These are phyloP conservation scores for Pseudomyrmex cubaensis DNA, from an alignment of 1,140 invertebrate genomes.

Conservation along the genomic window DNA sequence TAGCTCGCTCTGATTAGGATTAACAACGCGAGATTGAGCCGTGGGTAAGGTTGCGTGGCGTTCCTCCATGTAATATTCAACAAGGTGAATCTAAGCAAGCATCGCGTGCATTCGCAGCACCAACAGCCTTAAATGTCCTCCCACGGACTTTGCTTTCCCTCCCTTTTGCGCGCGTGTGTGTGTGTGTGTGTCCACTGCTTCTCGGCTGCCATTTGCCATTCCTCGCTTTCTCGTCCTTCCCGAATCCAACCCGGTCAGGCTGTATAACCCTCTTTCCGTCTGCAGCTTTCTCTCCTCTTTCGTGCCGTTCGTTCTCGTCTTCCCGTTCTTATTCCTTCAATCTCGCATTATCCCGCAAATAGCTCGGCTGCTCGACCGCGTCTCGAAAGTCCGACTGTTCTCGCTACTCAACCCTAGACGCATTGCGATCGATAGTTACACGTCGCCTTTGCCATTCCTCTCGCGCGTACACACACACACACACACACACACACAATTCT, in stretches of 20 bases:
- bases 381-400: constrained; percentile 69
- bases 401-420: constrained; percentile 44
- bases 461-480: neutral
- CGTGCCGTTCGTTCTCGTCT: constrained; percentile 25
- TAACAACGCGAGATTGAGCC: constrained; percentile 32
- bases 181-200: constrained; percentile 27
- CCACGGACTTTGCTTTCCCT: neutral
- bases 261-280: constrained; percentile 61
- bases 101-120: constrained; percentile 60
- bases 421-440: constrained; percentile 63
- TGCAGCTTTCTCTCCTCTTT: constrained; percentile 38
- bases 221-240: constrained; percentile 49
- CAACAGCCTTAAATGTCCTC: constrained; percentile 37
- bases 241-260: constrained; percentile 39
- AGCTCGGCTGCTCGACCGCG: constrained; percentile 65
- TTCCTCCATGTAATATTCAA: constrained; percentile 73
- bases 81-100: constrained; percentile 66
- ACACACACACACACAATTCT: no score
- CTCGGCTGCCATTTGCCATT: constrained; percentile 65
- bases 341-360: constrained; percentile 75
- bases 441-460: constrained; percentile 43
- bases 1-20: constrained; percentile 44
- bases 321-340: constrained; percentile 68
- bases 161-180: neutral
- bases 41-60: constrained; percentile 46